These are phyloP conservation scores for Asobara japonica DNA, from an alignment of 1,140 invertebrate species.

Conservation along the genomic window DNA sequence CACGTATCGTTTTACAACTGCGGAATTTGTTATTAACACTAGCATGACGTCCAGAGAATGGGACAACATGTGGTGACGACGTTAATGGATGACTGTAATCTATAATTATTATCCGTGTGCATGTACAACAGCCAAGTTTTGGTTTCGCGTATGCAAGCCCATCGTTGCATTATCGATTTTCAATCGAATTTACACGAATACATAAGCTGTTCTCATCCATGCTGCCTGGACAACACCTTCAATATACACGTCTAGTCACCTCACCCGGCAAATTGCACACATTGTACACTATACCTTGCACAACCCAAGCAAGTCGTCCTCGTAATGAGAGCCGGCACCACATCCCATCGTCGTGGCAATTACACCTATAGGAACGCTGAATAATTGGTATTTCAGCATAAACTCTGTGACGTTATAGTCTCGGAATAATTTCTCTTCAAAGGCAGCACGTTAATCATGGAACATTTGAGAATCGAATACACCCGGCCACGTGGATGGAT, in stretches of 20 bases:
- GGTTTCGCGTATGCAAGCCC: not conserved
- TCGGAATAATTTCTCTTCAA: not conserved
- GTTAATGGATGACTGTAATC: not conserved
- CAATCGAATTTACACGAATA: slow-evolving; percentile 33
- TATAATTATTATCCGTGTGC: not conserved
- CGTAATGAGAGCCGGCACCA: not conserved
- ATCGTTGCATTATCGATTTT: slow-evolving; percentile 35
- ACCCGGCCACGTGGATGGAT: too few species aligned
- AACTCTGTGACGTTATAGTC: too few species aligned
- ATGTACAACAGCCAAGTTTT: too few species aligned
- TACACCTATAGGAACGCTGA: not conserved
- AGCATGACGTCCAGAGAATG: not conserved
- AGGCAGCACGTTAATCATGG: too few species aligned
- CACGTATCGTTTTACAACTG: not conserved
- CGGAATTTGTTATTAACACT: not conserved
- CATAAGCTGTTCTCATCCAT: slow-evolving; percentile 19
- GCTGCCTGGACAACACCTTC: slow-evolving; percentile 11
- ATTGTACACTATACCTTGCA: too few species aligned
- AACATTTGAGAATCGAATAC: too few species aligned
- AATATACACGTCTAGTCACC: slow-evolving; percentile 4
- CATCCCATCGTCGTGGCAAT: not conserved
- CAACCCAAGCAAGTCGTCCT: not conserved
- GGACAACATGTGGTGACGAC: not conserved
- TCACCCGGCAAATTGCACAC: slow-evolving; percentile 24
- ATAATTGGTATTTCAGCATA: not conserved